A percentile compares a stretch with the other conserved stretches of the same genome.
phyloP scores from a whole-genome alignment of 2,797 vertebrate genomes.

The Prunella strophiata region DNA sequence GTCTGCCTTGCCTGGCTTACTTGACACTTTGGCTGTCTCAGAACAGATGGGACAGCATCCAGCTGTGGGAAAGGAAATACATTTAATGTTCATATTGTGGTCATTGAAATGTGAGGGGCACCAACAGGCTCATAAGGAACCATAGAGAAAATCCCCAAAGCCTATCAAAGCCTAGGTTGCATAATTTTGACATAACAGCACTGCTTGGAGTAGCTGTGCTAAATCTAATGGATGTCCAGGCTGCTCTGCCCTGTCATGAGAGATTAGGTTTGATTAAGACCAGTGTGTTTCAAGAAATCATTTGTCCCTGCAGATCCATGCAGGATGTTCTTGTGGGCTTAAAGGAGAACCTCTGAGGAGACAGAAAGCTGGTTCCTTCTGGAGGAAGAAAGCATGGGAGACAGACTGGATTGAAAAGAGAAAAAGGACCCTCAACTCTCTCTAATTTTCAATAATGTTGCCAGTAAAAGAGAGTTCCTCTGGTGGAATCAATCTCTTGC shows the following conservation, averaged over 20 bases:
- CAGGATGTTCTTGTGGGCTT: conserved; percentile 30
- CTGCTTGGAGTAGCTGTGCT: conserved; percentile 33
- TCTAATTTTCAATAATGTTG: neutral
- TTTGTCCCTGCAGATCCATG: neutral
- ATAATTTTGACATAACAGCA: conserved; percentile 32
- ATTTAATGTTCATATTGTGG: conserved; percentile 35
- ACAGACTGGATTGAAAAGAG: neutral
- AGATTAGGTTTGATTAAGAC: conserved; percentile 48
- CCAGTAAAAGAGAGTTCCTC: neutral
- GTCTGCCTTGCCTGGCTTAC: conserved; percentile 46
- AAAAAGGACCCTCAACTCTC: neutral
- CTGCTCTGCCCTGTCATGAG: conserved; percentile 28
- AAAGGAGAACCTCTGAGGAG: conserved; percentile 9
- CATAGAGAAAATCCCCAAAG: conserved; percentile 58
- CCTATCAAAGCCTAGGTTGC: conserved; percentile 44
- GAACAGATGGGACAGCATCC: conserved; percentile 63
- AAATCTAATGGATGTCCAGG: conserved; percentile 13
- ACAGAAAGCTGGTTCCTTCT: neutral
- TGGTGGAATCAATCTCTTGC: neutral
- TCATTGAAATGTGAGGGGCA: conserved; percentile 52
- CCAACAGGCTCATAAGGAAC: conserved; percentile 32
- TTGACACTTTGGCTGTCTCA: conserved; percentile 61
- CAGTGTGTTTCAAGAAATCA: conserved; percentile 23
- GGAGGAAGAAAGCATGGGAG: neutral
- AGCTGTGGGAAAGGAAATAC: conserved; percentile 68